These are phyloP conservation scores for Phanerotoma sp. DNA, from an alignment of 2,888 invertebrate genomes.

Conservation along the genomic window DNA sequence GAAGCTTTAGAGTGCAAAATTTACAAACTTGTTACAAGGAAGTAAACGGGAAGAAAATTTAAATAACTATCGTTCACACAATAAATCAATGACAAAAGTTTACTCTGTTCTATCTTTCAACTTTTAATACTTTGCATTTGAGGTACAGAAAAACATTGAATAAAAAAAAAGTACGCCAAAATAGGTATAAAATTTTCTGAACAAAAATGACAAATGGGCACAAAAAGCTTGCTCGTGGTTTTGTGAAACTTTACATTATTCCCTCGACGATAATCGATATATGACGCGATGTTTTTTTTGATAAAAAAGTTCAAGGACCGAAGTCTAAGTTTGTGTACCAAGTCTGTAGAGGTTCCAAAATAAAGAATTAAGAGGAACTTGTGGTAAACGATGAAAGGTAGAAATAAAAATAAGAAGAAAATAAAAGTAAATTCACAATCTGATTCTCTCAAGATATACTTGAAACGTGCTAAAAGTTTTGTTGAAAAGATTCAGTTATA, in stretches of 20 bases:
- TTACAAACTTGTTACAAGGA: no score
- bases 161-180: not conserved
- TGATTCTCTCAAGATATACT: conserved; percentile 15
- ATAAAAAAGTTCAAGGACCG: not conserved
- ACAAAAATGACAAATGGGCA: not conserved
- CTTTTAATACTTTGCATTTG: no score
- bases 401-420: conserved; percentile 15
- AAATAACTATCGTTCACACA: no score
- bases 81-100: no score
- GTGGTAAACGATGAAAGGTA: not conserved
- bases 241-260: not conserved
- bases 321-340: not conserved
- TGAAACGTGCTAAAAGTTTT: conserved; percentile 12
- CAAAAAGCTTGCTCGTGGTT: not conserved
- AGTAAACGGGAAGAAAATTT: no score
- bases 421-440: conserved; percentile 26
- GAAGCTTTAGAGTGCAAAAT: no score
- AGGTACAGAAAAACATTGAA: not conserved
- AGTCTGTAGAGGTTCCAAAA: conserved; percentile 5
- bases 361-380: conserved; percentile 12
- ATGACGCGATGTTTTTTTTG: not conserved
- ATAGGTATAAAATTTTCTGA: not conserved
- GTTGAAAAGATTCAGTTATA: conserved; percentile 1
- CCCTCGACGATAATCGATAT: not conserved
- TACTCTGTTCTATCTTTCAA: no score